Evolutionary conservation across 2,113 vertebrate genomes (phyloP).

Genomic region (Rhynchopsitta pachyrhyncha): DNA sequence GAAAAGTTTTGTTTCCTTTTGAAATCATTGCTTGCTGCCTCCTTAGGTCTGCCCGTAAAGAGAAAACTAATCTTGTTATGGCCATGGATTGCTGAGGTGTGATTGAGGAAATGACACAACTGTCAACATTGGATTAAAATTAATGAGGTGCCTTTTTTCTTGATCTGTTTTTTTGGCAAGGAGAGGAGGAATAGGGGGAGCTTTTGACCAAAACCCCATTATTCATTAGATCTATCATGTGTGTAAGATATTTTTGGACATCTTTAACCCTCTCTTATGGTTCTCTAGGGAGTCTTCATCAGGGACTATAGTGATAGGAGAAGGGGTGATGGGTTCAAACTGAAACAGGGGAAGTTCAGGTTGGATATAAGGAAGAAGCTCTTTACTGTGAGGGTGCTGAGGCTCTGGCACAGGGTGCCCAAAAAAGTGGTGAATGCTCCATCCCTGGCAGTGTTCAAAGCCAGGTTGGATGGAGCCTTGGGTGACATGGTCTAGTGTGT

Average conservation of each 20-base stretch:
- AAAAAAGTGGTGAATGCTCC: not conserved
- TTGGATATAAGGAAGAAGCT: not conserved
- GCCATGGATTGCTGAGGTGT: not conserved
- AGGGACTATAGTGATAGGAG: not conserved
- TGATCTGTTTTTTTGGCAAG: not conserved
- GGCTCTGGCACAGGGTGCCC: not conserved
- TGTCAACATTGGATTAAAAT: not conserved
- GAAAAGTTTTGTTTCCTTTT: conserved; percentile 35
- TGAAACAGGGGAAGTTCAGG: not conserved
- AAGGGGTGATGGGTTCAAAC: not conserved
- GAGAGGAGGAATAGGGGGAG: not conserved
- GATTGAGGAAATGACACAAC: conserved; percentile 33
- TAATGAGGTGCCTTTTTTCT: not conserved
- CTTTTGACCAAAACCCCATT: not conserved
- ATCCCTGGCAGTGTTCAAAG: not conserved
- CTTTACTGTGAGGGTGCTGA: not conserved
- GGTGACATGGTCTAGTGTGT: not conserved
- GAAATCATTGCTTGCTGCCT: conserved; percentile 17
- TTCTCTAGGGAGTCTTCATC: not conserved
- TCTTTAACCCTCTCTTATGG: not conserved
- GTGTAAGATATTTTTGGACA: not conserved
- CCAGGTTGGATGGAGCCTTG: not conserved
- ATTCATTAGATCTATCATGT: not conserved
- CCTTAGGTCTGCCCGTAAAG: conserved; percentile 8
- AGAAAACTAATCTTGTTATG: not conserved